Base-by-base conservation (phyloP, 2,797 vertebrate species). In the Falco cherrug region DNA sequence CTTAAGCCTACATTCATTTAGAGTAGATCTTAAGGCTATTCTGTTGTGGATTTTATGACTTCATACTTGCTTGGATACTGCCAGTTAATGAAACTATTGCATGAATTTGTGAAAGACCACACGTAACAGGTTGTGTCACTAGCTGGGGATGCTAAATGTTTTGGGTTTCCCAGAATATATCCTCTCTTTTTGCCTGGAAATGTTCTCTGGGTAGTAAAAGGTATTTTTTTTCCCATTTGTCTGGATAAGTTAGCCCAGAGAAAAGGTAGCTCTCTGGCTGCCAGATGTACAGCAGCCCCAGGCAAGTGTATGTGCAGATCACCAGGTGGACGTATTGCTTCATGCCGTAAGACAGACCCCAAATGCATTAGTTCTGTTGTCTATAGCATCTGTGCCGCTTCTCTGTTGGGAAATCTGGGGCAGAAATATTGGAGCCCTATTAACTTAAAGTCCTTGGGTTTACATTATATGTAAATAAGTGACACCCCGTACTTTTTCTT, bases 201-300 rank as follows among this genome's bases (percentile, higher is more conserved):
- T 84, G 69, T 89, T 94, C 56, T 68, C 75, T 71, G 89, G 73
- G 57, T 83, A 94, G 91, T 94, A 95, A 94, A 97, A 95, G 78
- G 82, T 87, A 92, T 92, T 92, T 93, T 96, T 95, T 95, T 75
- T 92, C 87, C 84, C 75, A 89, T 85, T 97, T 89, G 89, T 77
- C 84, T 89, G 82, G 41, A 39, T 89, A 96, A 94, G 64, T 71
- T 29, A 80, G 68, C 84, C n/a, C 50, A 71, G 71, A 83, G 71
- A 65, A 95, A 91, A 96, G 92, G 91, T 91, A 92, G 92, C 21
- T 75, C 47, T 94, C 87, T 96, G 96, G 81, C 60, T 84, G 78
- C 94, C 96, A 96, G 89, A 96, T 96, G 95, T 92, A 90, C 15
- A 89, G 89, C 84, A 84, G 84, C 61, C 65, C 50, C 35, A 61